phyloP scores from a whole-genome alignment of 2,888 invertebrate genomes.

The Dryococelus australis region DNA sequence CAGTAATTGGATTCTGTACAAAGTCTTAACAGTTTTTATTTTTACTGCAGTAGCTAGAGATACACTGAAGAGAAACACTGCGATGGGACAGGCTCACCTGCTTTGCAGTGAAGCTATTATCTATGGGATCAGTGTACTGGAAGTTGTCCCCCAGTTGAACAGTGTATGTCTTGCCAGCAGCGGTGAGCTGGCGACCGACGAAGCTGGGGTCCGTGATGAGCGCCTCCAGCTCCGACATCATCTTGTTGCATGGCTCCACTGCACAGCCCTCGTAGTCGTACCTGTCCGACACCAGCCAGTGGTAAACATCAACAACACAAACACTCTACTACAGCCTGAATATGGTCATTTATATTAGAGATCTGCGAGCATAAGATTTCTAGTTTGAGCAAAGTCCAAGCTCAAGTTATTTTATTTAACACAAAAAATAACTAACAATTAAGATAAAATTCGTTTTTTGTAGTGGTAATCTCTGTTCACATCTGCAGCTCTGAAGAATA shows the following conservation, averaged over 20 bases:
- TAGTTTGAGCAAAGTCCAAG: too few relatives aligned
- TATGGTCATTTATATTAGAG: too few relatives aligned
- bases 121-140: slow-evolving; percentile 95
- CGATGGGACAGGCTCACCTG: slow-evolving; percentile 66
- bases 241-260: slow-evolving; percentile 82
- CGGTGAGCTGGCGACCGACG: slow-evolving; percentile 54
- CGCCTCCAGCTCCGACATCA: slow-evolving; percentile 85
- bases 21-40: too few relatives aligned
- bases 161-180: slow-evolving; percentile 66
- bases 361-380: too few relatives aligned
- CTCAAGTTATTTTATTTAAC: too few relatives aligned
- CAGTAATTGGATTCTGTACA: too few relatives aligned
- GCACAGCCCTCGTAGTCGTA: slow-evolving; percentile 99
- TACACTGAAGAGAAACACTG: too few relatives aligned
- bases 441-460: too few relatives aligned
- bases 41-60: too few relatives aligned
- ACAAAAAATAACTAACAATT: too few relatives aligned
- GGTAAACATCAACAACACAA: neutral
- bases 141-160: slow-evolving; percentile 91
- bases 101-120: slow-evolving; percentile 86
- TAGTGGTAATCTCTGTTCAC: too few relatives aligned
- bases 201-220: slow-evolving; percentile 67
- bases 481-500: too few relatives aligned
- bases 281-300: slow-evolving; percentile 59
- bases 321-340: neutral